A percentile compares a stretch with the other conserved stretches of the same genome.
These are phyloP conservation scores for Chelonus insularis DNA, from an alignment of 1,140 invertebrate genomes.

Conservation along the genomic window DNA sequence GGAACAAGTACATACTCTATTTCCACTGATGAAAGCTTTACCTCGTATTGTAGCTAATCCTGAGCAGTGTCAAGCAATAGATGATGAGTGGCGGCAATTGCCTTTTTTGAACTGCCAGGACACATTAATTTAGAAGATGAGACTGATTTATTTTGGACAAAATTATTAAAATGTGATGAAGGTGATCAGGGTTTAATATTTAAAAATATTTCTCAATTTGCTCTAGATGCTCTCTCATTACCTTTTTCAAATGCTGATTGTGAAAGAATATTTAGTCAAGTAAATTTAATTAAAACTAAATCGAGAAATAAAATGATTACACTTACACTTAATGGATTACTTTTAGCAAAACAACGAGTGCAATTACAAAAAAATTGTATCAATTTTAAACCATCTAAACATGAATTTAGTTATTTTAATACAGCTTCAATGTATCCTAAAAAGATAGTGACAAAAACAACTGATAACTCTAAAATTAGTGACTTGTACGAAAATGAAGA, in stretches of 20 bases:
- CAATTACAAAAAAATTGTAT: no score
- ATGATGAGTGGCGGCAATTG: constrained; percentile 28
- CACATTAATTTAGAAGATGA: constrained; percentile 1
- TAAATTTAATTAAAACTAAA: no score
- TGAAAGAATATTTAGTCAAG: constrained; percentile 19
- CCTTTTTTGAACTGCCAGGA: constrained; percentile 6
- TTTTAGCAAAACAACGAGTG: no score
- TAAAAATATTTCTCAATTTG: constrained; percentile 19
- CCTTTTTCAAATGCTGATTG: constrained; percentile 27
- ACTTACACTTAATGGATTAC: no score
- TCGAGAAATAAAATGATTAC: no score
- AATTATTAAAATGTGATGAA: constrained; percentile 8
- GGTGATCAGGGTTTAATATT: constrained; percentile 16
- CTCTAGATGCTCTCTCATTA: constrained; percentile 14
- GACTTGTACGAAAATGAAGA: no score
- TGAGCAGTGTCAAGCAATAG: constrained; percentile 7
- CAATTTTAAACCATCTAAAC: no score
- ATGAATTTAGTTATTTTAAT: no score
- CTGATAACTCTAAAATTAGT: no score
- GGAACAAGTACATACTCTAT: not conserved
- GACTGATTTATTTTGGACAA: constrained; percentile 9
- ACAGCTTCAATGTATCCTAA: no score
- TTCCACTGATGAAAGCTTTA: constrained; percentile 6
- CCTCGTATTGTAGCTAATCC: not conserved
- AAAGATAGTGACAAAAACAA: no score